phyloP scores from a whole-genome alignment of 2,113 vertebrate genomes.

The Psammodynastes pulverulentus region DNA sequence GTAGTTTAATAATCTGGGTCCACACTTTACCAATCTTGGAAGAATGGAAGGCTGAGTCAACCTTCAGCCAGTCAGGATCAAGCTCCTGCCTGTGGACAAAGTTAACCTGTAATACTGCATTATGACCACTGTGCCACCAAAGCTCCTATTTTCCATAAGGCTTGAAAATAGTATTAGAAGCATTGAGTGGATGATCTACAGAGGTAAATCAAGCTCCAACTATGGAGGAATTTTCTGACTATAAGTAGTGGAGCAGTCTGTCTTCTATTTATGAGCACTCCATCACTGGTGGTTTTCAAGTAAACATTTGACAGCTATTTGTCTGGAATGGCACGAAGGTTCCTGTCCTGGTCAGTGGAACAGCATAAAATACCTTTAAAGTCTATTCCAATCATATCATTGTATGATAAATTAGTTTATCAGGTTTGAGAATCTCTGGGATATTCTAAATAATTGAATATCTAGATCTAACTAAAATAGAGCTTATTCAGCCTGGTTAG shows the following conservation, averaged over 20 bases:
- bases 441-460: background rate
- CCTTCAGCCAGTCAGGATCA: too few relatives aligned
- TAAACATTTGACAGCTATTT: background rate
- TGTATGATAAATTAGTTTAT: background rate
- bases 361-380: background rate
- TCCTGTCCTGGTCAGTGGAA: background rate
- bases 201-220: background rate
- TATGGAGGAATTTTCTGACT: background rate
- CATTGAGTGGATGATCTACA: background rate
- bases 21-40: too few relatives aligned
- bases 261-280: background rate
- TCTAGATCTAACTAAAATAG: background rate
- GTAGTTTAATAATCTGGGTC: too few relatives aligned
- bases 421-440: background rate
- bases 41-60: too few relatives aligned
- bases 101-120: too few relatives aligned
- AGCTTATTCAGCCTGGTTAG: background rate
- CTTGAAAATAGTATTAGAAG: background rate
- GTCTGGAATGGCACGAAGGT: background rate
- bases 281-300: background rate
- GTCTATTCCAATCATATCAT: background rate
- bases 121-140: too few relatives aligned
- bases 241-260: background rate
- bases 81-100: too few relatives aligned
- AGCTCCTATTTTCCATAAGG: background rate